Conservation (phyloP, 2,888 invertebrate species). For the Zeuzera pyrina region DNA sequence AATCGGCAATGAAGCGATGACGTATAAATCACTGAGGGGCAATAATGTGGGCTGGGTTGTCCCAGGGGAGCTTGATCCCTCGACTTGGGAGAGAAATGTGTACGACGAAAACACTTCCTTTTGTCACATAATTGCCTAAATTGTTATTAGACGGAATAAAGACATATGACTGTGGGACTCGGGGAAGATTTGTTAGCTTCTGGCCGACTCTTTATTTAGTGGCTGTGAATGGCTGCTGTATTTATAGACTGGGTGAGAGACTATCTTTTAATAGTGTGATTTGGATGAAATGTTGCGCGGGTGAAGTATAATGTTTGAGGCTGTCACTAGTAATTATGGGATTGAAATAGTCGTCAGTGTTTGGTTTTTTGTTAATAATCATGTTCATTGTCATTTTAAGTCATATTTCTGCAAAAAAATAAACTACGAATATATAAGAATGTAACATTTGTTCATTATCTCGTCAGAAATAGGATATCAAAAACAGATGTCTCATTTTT, state of each 20-base stretch:
- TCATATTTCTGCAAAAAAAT: too few species aligned
- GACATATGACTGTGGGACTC: constrained; percentile 57
- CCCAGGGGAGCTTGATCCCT: constrained; percentile 36
- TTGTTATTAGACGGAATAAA: constrained; percentile 72
- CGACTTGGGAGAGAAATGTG: constrained; percentile 37
- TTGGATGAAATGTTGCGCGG: constrained; percentile 27
- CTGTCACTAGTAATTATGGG: too few species aligned
- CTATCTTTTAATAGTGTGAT: constrained; percentile 61
- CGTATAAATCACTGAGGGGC: constrained; percentile 61
- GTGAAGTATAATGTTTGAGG: not conserved
- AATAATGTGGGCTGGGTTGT: constrained; percentile 57
- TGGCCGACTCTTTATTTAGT: constrained; percentile 26
- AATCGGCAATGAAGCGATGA: constrained; percentile 25
- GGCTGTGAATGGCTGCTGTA: constrained; percentile 27
- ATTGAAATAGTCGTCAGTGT: too few species aligned
- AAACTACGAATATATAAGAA: too few species aligned
- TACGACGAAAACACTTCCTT: constrained; percentile 61
- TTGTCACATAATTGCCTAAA: constrained; percentile 71
- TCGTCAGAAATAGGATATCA: too few species aligned
- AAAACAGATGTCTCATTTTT: too few species aligned
- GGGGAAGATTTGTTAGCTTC: constrained; percentile 26
- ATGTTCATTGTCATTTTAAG: too few species aligned
- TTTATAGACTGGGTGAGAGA: constrained; percentile 58
- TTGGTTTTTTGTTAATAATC: too few species aligned
- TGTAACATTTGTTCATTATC: too few species aligned